Evolutionary conservation across 2,113 vertebrate genomes (phyloP).

Genomic region (Pluvialis apricaria): DNA sequence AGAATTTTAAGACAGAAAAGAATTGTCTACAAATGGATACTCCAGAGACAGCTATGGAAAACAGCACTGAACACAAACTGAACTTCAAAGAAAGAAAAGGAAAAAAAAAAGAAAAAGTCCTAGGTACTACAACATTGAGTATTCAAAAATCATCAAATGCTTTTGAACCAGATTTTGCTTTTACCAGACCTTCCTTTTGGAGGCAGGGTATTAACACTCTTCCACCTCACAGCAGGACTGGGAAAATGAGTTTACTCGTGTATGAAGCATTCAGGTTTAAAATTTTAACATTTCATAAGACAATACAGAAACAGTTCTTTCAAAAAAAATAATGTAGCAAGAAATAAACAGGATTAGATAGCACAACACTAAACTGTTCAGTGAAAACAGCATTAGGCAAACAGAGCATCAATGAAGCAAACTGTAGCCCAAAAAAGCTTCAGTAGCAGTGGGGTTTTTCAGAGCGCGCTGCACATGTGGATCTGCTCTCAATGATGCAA

Average conservation of each 20-base stretch:
- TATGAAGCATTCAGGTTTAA: neutral
- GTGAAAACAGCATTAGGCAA: neutral
- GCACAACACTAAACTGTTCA: neutral
- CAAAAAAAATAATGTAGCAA: neutral
- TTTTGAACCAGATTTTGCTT: neutral
- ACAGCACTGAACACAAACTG: neutral
- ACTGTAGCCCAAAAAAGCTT: neutral
- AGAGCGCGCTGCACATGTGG: accelerated
- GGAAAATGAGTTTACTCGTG: neutral
- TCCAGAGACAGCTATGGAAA: neutral
- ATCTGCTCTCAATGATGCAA: neutral
- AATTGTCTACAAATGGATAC: neutral
- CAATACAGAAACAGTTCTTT: neutral
- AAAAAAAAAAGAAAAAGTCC: neutral
- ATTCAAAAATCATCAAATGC: neutral
- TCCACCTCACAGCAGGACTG: neutral
- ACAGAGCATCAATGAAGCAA: neutral
- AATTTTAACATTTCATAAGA: neutral
- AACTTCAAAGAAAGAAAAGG: neutral
- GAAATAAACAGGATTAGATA: neutral
- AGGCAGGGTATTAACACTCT: neutral
- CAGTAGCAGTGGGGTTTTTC: neutral
- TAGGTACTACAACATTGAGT: neutral
- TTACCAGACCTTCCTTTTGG: neutral
- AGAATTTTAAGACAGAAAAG: neutral